Evolutionary conservation across 2,888 invertebrate species (phyloP).

Genomic region (Latrodectus hesperus): DNA sequence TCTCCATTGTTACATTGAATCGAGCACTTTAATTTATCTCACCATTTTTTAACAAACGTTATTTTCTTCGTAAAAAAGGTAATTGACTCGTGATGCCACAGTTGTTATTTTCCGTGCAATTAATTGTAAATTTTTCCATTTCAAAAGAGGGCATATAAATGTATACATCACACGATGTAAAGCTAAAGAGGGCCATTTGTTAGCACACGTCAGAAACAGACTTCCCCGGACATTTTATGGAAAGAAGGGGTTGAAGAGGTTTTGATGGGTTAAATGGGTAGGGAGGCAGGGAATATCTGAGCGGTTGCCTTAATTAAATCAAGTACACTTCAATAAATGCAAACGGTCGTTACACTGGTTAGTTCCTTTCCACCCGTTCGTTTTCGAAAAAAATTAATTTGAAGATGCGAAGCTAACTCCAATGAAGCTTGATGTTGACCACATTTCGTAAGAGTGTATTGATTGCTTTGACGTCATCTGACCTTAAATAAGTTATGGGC

Average conservation of each 20-base stretch:
- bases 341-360: conserved; percentile 9
- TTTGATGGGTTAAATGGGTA: not conserved
- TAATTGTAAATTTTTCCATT: not conserved
- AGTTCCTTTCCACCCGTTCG: not conserved
- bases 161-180: not conserved
- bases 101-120: not conserved
- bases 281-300: conserved; percentile 13
- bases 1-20: too few species aligned
- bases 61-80: too few species aligned
- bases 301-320: conserved; percentile 51
- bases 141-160: not conserved
- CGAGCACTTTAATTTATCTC: too few species aligned
- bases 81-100: too few species aligned
- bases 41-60: too few species aligned
- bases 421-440: too few species aligned
- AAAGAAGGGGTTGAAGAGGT: not conserved
- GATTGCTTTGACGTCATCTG: too few species aligned
- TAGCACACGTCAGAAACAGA: conserved; percentile 31
- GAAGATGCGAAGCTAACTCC: not conserved
- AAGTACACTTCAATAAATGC: conserved; percentile 33
- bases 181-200: conserved; percentile 1
- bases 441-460: too few species aligned
- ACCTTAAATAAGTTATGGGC: too few species aligned
- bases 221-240: not conserved
- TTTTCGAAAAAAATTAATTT: not conserved